Percentiles rank a stretch among this genome's conserved stretches.
Conservation (phyloP, 1,140 invertebrate species). For the Heterodera schachtii region DNA sequence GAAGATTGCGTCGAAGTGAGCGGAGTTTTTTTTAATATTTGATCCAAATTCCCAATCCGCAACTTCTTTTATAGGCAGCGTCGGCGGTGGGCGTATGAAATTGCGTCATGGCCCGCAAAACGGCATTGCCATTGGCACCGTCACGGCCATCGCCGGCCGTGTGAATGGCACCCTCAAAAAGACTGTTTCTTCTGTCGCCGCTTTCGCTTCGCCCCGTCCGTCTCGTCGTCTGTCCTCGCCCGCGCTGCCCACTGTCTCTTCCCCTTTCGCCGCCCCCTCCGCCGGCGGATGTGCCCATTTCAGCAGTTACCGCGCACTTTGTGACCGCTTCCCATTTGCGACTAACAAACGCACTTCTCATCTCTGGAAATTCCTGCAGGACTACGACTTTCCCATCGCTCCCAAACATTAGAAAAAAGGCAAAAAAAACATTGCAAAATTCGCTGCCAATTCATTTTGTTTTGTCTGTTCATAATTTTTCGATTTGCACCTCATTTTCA, state of each 20-base stretch:
- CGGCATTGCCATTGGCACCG: not conserved
- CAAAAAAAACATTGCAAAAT: too few relatives aligned
- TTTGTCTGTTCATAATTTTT: too few relatives aligned
- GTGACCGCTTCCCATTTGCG: conserved; percentile 9
- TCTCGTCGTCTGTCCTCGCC: not conserved
- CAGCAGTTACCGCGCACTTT: conserved; percentile 1
- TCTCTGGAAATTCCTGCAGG: conserved; percentile 22
- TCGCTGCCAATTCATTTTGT: too few relatives aligned
- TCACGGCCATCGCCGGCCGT: too few relatives aligned
- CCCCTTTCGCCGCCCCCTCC: not conserved
- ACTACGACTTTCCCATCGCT: conserved; percentile 10
- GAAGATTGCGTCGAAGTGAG: not conserved
- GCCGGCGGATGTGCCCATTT: not conserved
- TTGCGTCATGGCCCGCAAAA: not conserved
- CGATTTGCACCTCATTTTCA: too few relatives aligned
- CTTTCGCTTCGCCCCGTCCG: too few relatives aligned
- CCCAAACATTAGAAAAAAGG: too few relatives aligned
- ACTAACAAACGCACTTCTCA: conserved; percentile 1
- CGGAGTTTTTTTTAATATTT: not conserved
- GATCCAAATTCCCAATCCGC: not conserved
- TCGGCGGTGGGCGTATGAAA: not conserved
- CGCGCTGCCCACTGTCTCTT: not conserved
- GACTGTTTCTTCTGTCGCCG: not conserved
- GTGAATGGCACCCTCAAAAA: not conserved
- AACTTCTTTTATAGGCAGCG: not conserved